phyloP scores from a whole-genome alignment of 1,140 invertebrate genomes.

The Magallana angulata region DNA sequence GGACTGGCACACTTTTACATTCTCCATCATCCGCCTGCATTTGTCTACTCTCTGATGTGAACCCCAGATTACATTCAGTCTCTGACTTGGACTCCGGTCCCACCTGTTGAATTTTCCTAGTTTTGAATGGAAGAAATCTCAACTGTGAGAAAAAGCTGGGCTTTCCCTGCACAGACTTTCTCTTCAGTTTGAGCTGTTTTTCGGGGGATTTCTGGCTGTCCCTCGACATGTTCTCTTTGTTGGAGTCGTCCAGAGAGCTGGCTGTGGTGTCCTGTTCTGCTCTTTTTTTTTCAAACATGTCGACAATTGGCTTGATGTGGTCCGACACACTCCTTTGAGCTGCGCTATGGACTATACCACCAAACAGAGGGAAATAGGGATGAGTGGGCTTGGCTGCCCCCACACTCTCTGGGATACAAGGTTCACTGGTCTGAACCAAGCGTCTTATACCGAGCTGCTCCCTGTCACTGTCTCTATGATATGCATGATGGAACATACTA shows the following conservation, averaged over 20 bases:
- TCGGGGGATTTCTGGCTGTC: neutral
- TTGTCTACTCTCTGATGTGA: neutral
- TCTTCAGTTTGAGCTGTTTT: neutral
- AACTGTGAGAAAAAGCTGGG: neutral
- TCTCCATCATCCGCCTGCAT: neutral
- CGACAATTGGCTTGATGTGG: neutral
- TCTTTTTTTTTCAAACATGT: conserved; percentile 4
- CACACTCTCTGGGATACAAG: neutral
- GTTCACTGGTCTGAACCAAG: neutral
- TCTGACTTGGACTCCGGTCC: neutral
- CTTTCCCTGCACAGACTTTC: neutral
- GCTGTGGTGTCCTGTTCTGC: neutral
- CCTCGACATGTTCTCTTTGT: conserved; percentile 8
- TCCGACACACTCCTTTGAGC: neutral
- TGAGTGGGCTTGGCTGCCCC: neutral
- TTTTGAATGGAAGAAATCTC: neutral
- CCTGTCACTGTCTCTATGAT: neutral
- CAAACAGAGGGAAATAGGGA: neutral
- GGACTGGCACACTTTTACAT: conserved; percentile 9
- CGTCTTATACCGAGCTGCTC: neutral
- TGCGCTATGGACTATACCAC: neutral
- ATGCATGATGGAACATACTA: neutral
- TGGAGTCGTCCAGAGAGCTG: conserved; percentile 22
- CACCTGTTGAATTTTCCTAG: neutral
- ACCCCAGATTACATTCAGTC: neutral